Evolutionary conservation across 2,113 vertebrate species (phyloP), one percentile per base, ranked within the genome.

Genomic region (Chaenogobius annularis): DNA sequence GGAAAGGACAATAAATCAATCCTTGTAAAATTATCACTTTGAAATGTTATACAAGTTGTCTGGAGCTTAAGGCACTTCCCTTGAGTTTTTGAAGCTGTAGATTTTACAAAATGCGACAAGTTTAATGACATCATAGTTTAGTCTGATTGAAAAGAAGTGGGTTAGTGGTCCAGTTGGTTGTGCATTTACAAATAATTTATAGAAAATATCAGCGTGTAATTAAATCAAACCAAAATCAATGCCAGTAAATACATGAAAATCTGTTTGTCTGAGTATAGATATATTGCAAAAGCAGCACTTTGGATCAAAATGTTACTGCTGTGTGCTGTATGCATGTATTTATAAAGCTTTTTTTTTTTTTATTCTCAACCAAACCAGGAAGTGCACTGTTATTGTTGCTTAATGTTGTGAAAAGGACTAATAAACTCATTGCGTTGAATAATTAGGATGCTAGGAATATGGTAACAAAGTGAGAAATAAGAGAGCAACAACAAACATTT

Each of bases 1-100:
- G 11, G 35, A 40, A n/a, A 19, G 61, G 10, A 43, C 61, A 35
- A 61, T 61, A 35, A 61, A 61, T 61, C 58, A 61, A 35, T 61
- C 58, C 14, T 8, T 20, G 19, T 63, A 20, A 63, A 63, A 63
- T 63, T 62, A 62, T 62, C 59, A 4, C 61, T n/a, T 20, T 63
- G 35, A 63, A 43, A 63, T 26, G 14, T 35, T 62, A n/a, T 62
- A 35, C 59, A 40, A 35, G 2, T 37, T 37, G 26, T 62, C 26
- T 19, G 59, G 59, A 19, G 26, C 7, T 37, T 9, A 37, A 17
- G 10, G 61, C 61, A 40, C n/a, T 63, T 63, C 61, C 35, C 61
- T n/a, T 17, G 61, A 63, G 58, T 31, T 35, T 61, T 61, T 35
- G 22, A 9, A 20, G 19, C n/a, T 54, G 8, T 50, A 13, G 11